Evolutionary conservation across 53 echinoderm and acorn worm species (phyloP), one percentile per base, ranked within the genome.

Genomic region (Actinopyga echinites): DNA sequence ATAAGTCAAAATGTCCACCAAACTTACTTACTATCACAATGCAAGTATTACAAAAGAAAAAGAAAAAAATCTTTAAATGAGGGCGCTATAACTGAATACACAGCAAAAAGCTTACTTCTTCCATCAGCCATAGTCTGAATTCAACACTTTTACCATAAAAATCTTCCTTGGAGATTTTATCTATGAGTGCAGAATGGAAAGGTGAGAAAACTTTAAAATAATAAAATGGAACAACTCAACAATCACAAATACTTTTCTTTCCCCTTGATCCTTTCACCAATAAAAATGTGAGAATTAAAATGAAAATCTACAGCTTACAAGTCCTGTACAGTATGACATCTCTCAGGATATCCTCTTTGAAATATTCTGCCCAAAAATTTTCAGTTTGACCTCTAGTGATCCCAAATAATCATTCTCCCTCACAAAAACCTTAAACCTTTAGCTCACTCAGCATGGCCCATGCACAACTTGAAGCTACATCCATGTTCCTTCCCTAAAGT

Each of bases 111-210:
- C 57, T 38, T 92, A 94, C 96, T 89, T 96, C 96, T 86, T 96
- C 96, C 55, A 92, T 91, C 36, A 96, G 86, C 96, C 96, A 96
- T 8, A 93, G 73, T 69, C 96, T 90, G 85, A 96, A 96, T 80
- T 96, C 96, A 19, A 86, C 85, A 59, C 90, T 93, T 86, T 94
- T 96, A 86, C 81, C 66, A 84, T 93, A 96, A 69, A 85, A 96
- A 56, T 96, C 96, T 67, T 96, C 96, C 66, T 93, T 93, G 64
- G 80, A 66, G 56, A 96, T 96, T 75, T 94, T 96, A 86, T 93
- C 96, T 96, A 10, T 40, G 40, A 0, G 10, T 40, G 84, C 20
- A 52, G 74, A 81, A 86, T 63, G 25, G 55, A 36, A 79, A 62
- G 19, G 4, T 77, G 26, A 6, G 30, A 40, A 19, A 6, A 4